Evolutionary conservation across 92 coral and sea anemone genomes (phyloP), one percentile per base, ranked within the genome.

Genomic region (Isaurus tuberculatus): DNA sequence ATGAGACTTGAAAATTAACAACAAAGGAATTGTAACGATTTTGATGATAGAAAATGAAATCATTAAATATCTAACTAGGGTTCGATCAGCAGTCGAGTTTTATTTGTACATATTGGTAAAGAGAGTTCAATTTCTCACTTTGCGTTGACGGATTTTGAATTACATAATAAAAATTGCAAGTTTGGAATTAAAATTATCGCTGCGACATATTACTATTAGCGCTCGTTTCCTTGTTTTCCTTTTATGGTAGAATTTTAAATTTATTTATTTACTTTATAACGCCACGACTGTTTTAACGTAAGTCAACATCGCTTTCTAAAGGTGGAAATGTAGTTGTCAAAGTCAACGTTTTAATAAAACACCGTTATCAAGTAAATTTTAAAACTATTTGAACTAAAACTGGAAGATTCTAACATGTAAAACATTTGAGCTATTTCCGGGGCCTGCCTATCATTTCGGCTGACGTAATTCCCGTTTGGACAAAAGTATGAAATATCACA

Each of bases 351-450:
- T 26, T 63, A 26, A 63, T 3, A 63, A 25, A n/a, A 26, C 1
- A 27, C 69, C 69, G 69, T 29, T 29, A 63, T 63, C 34, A 26
- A 11, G 19, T 55, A 11, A 19, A 55, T 55, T 1, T 17, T 55
- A 6, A 22, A 11, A 55, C 14, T 2, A 11, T 8, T 25, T 3
- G 69, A 27, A 28, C 69, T 63, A 63, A 63, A 63, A 63, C 27
- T 26, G 34, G 34, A 63, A 28, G 34, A 13, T 63, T 29, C 19
- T 63, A 63, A 63, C 17, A 9, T 26, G 34, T 11, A 63, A 63
- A 63, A 27, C 15, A 63, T 63, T 63, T 63, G 6, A 26, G 29
- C 16, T 27, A 63, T 63, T 63, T 63, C 69, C 69, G 69, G 69
- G 69, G 34, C 69, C 16, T 33, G 29, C 32, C 31, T 8, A 3